phyloP scores from a whole-genome alignment of 2,888 invertebrate genomes.

The Eilema sororculum region DNA sequence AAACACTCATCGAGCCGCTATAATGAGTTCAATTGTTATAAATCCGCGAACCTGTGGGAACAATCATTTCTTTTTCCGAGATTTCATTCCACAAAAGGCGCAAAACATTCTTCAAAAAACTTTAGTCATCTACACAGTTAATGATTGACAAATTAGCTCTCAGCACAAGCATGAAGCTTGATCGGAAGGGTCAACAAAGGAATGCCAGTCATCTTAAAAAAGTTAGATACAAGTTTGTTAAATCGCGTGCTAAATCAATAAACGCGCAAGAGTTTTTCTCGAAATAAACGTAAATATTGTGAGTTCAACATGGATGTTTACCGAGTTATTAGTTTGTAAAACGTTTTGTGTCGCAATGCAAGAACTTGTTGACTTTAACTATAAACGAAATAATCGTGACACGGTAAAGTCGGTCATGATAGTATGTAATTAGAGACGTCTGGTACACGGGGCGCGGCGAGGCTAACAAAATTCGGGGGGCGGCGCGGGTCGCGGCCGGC shows the following conservation, averaged over 20 bases:
- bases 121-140: not conserved
- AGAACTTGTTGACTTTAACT: conserved; percentile 67
- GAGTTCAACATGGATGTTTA: conserved; percentile 27
- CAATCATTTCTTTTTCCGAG: not conserved
- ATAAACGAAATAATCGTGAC: conserved; percentile 72
- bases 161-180: conserved; percentile 1
- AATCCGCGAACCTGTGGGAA: not conserved
- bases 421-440: conserved; percentile 79
- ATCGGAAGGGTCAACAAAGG: not conserved
- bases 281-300: conserved; percentile 32
- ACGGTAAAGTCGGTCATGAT: conserved; percentile 77
- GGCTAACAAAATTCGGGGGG: conserved; percentile 80
- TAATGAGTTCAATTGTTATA: not conserved
- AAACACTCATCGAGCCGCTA: too few relatives aligned
- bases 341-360: conserved; percentile 56
- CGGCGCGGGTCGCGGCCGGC: conserved; percentile 76
- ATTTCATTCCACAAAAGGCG: not conserved
- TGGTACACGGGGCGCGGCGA: conserved; percentile 61
- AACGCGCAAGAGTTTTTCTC: conserved; percentile 19
- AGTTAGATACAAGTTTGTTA: not conserved
- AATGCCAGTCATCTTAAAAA: not conserved
- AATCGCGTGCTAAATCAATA: conserved; percentile 28
- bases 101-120: not conserved
- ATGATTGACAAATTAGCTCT: not conserved
- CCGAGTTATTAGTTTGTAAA: conserved; percentile 37